Evolutionary conservation across 1,140 invertebrate genomes (phyloP), one percentile per base, ranked within the genome.

Genomic region (Manduca sexta): DNA sequence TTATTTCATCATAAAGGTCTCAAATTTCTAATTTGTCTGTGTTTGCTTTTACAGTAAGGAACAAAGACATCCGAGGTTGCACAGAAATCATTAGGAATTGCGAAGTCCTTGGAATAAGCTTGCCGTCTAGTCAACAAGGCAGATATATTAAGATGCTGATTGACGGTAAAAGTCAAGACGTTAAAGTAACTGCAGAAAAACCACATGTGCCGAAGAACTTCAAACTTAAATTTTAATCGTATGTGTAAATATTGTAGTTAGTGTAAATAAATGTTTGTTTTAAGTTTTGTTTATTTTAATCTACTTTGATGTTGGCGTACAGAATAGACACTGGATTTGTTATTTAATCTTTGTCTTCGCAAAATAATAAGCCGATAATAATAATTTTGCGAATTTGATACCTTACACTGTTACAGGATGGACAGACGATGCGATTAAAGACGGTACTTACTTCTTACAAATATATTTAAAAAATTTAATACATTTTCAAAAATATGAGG

Each of bases 31-130:
- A n/a, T n/a, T n/a, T n/a, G n/a, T 14, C 10, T 18, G n/a, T 41
- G 10, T 33, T 30, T 55, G 49, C 52, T 49, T 12, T 81, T 82
- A 34, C 75, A 84, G 81, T 84, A 35, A 75, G 44, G 49, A 74
- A 73, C 17, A 49, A 59, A 48, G 81, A 84, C 56, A 47, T 82
- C 14, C 63, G 76, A 1, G 77, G 79, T 0, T 84, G 81, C 14
- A 63, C 69, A 1, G 81, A 83, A 43, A 83, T 84, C 7, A 38
- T 81, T 1, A 56, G 60, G n/a, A 81, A 84, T 53, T 83, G 81
- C 49, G 61, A 82, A 30, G 59, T 52, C 2, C 55, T 84, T 3
- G 76, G 73, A 0, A 53, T 84, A 31, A 55, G 50, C 0, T 42
- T 85, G 3, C 70, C 79, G 0, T 62, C 70, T 1, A 52, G 63